phyloP scores from a whole-genome alignment of 2,113 vertebrate species.

The Peromyscus leucopus region DNA sequence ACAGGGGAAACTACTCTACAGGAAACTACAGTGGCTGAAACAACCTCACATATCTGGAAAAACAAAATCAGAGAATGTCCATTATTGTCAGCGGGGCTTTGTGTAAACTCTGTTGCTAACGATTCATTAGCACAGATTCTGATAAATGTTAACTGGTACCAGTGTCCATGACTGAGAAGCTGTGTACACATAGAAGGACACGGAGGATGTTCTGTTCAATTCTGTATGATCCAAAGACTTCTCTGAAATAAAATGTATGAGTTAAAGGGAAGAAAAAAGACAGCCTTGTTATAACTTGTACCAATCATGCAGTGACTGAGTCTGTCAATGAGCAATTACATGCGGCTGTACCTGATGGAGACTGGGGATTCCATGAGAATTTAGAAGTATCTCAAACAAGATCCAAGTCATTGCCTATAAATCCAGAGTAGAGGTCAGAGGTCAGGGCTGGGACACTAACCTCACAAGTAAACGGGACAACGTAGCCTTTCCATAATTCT shows the following conservation, averaged over 20 bases:
- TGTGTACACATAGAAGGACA: not conserved
- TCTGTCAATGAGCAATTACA: not conserved
- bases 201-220: not conserved
- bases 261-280: not conserved
- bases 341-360: not conserved
- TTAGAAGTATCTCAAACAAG: not conserved
- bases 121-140: not conserved
- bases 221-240: not conserved
- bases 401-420: not conserved
- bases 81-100: not conserved
- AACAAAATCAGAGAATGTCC: not conserved
- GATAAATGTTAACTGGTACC: not conserved
- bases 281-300: not conserved
- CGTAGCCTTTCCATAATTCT: not conserved
- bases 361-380: not conserved
- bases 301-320: not conserved
- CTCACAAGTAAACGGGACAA: not conserved
- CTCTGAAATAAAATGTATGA: not conserved
- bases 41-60: not conserved
- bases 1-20: not conserved
- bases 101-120: not conserved
- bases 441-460: not conserved
- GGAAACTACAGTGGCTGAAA: not conserved
- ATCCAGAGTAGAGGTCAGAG: not conserved
- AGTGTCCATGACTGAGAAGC: not conserved